Percentiles rank a stretch among this genome's conserved stretches.
Conservation (phyloP, 2,113 vertebrate species). For the Promerops cafer region DNA sequence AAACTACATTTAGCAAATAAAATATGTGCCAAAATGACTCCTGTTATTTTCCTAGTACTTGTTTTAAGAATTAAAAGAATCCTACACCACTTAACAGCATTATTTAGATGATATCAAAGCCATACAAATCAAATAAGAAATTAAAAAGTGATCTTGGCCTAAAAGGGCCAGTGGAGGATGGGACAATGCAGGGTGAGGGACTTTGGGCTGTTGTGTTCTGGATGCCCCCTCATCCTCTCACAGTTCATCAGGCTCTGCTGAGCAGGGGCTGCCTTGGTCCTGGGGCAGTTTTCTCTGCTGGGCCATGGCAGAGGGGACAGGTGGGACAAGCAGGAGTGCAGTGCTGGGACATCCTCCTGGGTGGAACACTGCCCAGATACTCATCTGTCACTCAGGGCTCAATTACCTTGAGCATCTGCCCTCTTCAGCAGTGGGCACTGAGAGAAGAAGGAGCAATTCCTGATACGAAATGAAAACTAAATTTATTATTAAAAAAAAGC, state of each 20-base stretch:
- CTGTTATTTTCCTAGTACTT: background rate
- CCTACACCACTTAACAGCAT: background rate
- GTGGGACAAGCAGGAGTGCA: background rate
- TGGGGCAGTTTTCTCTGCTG: background rate
- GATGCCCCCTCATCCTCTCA: fast-evolving
- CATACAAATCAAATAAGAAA: background rate
- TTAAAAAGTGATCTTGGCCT: background rate
- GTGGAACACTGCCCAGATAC: background rate
- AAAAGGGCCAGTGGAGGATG: background rate
- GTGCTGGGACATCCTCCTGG: background rate
- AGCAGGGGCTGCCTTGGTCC: background rate
- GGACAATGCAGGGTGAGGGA: background rate
- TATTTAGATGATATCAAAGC: background rate
- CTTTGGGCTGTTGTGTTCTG: background rate
- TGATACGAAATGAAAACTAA: background rate
- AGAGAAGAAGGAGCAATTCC: background rate
- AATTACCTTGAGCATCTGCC: background rate
- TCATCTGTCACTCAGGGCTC: background rate
- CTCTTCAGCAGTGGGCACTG: background rate
- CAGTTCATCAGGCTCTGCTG: background rate
- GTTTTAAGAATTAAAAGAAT: background rate
- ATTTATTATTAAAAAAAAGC: background rate
- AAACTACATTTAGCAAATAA: background rate
- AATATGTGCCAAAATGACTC: background rate
- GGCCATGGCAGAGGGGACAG: no score